Evolutionary conservation across 2,113 vertebrate genomes (phyloP).

Genomic region (Rhabdomys dilectus): DNA sequence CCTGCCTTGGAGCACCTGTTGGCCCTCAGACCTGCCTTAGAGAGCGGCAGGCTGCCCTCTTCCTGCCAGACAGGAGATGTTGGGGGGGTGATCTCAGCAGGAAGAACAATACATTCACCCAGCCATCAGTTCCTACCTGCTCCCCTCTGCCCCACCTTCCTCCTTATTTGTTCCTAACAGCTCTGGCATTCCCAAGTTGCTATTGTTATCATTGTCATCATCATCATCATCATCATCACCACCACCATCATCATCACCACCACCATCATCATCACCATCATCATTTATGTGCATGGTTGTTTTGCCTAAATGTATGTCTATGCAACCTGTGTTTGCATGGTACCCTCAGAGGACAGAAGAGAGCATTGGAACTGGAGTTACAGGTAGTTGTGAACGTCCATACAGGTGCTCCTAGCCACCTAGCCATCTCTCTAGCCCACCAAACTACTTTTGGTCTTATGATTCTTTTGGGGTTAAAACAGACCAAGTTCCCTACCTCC

Average conservation of each 20-base stretch:
- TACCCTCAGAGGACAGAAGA: too few species aligned
- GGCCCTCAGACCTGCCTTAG: not conserved
- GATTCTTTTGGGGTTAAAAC: constrained; percentile 77
- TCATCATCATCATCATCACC: too few species aligned
- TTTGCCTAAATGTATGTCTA: too few species aligned
- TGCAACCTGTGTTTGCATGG: too few species aligned
- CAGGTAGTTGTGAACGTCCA: too few species aligned
- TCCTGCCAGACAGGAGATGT: not conserved
- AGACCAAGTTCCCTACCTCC: constrained; percentile 36
- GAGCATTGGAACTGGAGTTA: too few species aligned
- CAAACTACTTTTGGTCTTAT: not conserved
- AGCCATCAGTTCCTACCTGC: not conserved
- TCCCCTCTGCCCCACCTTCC: not conserved
- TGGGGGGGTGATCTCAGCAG: not conserved
- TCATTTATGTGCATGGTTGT: too few species aligned
- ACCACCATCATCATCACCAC: too few species aligned
- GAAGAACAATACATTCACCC: not conserved
- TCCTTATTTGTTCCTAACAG: not conserved
- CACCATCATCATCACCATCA: too few species aligned
- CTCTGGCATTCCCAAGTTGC: not conserved
- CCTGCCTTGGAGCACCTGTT: not conserved
- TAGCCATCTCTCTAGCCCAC: not conserved
- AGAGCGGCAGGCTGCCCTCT: not conserved
- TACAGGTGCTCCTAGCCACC: too few species aligned
- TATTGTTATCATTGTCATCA: too few species aligned